Conservation (phyloP, 2,888 invertebrate genomes). For the Pseudococcus longispinus region DNA sequence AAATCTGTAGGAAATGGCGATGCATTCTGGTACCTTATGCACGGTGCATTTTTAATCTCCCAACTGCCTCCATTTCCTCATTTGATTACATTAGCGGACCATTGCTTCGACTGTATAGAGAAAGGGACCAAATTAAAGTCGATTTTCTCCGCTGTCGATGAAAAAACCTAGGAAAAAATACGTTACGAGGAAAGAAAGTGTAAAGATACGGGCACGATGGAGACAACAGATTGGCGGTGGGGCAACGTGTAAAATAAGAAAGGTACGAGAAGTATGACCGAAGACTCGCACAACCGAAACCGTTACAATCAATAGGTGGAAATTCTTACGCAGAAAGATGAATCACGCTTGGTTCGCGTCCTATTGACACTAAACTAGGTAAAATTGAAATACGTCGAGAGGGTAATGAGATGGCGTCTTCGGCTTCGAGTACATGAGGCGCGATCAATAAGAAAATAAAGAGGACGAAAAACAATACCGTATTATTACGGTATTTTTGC, state of each 20-base stretch:
- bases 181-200: background rate
- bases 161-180: background rate
- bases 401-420: background rate
- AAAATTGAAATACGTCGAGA: background rate
- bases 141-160: background rate
- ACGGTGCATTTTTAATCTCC: background rate
- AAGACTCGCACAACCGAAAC: constrained; percentile 14
- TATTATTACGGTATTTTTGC: constrained; percentile 24
- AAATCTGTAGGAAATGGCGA: background rate
- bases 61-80: background rate
- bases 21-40: background rate
- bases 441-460: background rate
- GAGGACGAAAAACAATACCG: constrained; percentile 4
- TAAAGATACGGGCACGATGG: background rate
- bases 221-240: background rate
- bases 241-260: background rate
- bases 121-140: background rate
- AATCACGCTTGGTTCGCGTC: constrained; percentile 22
- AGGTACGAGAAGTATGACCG: background rate
- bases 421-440: background rate
- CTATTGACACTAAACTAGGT: constrained; percentile 30
- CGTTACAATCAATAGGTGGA: constrained; percentile 25
- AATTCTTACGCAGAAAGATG: background rate
- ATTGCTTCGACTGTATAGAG: background rate
- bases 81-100: background rate